Evolutionary conservation across 1,140 invertebrate genomes (phyloP).

Genomic region (Metaphire vulgaris): DNA sequence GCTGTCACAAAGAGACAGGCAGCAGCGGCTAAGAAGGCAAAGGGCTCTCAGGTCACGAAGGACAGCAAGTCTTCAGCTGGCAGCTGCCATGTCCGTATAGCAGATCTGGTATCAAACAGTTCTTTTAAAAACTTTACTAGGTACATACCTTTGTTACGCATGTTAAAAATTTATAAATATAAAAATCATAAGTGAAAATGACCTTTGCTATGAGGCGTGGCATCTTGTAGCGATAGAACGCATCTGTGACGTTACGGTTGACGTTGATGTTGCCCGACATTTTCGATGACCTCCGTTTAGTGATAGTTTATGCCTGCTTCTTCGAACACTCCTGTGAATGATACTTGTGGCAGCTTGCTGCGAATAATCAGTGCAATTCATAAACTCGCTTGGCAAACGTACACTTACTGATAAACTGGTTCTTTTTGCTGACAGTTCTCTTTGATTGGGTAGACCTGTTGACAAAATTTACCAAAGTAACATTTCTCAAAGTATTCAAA

Average conservation of each 20-base stretch:
- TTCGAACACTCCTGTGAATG: constrained; percentile 16
- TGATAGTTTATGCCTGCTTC: constrained; percentile 20
- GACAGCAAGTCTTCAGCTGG: too few relatives aligned
- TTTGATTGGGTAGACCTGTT: constrained; percentile 16
- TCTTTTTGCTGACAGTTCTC: not conserved
- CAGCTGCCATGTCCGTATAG: too few relatives aligned
- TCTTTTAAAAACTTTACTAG: too few relatives aligned
- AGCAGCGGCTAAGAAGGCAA: too few relatives aligned
- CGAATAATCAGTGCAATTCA: constrained; percentile 21
- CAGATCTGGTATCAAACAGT: too few relatives aligned
- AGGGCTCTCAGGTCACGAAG: too few relatives aligned
- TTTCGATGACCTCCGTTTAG: not conserved
- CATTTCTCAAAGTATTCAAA: too few relatives aligned
- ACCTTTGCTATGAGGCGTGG: constrained; percentile 89
- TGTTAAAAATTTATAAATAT: too few relatives aligned
- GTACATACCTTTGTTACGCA: too few relatives aligned
- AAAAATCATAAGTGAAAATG: too few relatives aligned
- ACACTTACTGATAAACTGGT: not conserved
- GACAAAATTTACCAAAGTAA: too few relatives aligned
- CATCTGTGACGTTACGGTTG: constrained; percentile 91
- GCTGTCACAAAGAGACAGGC: too few relatives aligned
- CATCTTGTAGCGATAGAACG: constrained; percentile 99
- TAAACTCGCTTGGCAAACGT: constrained; percentile 16
- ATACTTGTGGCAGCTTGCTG: constrained; percentile 10
- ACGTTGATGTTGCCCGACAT: constrained; percentile 68